Evolutionary conservation across 2,888 invertebrate genomes (phyloP), one percentile per base, ranked within the genome.

Genomic region (Hirtodrosophila cameraria): DNA sequence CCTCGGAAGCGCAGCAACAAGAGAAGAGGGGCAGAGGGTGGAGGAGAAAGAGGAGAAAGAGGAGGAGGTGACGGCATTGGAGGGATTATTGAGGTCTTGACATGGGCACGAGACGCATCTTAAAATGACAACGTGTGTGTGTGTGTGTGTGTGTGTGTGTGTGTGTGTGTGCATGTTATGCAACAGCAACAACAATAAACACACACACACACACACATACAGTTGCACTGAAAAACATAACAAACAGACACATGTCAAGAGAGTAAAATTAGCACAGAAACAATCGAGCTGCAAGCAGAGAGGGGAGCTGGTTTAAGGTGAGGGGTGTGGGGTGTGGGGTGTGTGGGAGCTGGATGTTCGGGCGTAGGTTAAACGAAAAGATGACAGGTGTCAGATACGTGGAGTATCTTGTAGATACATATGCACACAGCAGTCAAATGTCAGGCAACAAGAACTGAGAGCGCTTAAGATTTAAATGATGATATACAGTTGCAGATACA

Each of bases 301-400:
- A n/a, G n/a, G n/a, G n/a, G n/a, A n/a, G n/a, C n/a, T n/a, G n/a
- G n/a, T n/a, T n/a, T n/a, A n/a, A n/a, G n/a, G n/a, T n/a, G 23
- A 23, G 25, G 2, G n/a, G 28, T 36, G 7, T 15, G 28, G 7
- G 15, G 42, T 11, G 27, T 5, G 16, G 35, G 11, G 33, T 7
- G 11, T 9, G n/a, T 5, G 18, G 45, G 39, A 13, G 9, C 39
- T 15, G 11, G 23, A 27, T 25, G 20, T 7, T 46, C 55, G 46
- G 52, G 64, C 27, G 63, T 36, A 66, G 74, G 74, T 83, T 68
- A 63, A 75, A 83, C 79, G 74, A 75, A 87, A 86, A 86, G 85
- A 86, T 86, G 86, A 86, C 86, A 87, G 87, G 79, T 87, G 87
- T 84, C 86, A 87, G 74, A 71, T 83, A 62, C 72, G 55, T 52